Evolutionary conservation across 2,888 invertebrate species (phyloP).

Genomic region (Blastobasis adustella): DNA sequence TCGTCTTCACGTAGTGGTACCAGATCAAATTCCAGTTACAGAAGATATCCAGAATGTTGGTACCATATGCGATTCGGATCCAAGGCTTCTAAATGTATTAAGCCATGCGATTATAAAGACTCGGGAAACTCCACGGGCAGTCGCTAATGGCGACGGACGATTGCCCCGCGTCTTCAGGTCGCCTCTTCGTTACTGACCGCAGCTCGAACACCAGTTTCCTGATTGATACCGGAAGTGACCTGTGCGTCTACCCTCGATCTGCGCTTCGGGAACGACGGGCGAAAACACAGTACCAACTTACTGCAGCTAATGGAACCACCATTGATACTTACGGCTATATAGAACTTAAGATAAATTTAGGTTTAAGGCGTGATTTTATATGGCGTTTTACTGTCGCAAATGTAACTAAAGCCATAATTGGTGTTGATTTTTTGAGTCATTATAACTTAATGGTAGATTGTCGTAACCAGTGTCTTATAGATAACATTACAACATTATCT

Average conservation of each 20-base stretch:
- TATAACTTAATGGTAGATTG: slow-evolving; percentile 29
- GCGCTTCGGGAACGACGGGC: slow-evolving; percentile 11
- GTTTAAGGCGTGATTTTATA: slow-evolving; percentile 22
- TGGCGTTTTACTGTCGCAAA: slow-evolving; percentile 35
- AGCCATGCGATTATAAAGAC: slow-evolving; percentile 5
- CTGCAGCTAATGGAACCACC: slow-evolving; percentile 27
- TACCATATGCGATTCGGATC: slow-evolving; percentile 10
- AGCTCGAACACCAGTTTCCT: slow-evolving; percentile 14
- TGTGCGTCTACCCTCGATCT: slow-evolving; percentile 18
- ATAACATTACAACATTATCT: slow-evolving; percentile 10
- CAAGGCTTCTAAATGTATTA: slow-evolving; percentile 5
- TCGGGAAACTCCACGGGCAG: slow-evolving; percentile 15
- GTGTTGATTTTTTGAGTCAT: slow-evolving; percentile 28
- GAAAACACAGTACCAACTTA: slow-evolving; percentile 20
- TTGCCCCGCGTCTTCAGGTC: slow-evolving; percentile 14
- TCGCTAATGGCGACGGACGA: slow-evolving; percentile 23
- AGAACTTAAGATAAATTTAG: slow-evolving; percentile 20
- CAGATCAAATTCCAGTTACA: slow-evolving; percentile 8
- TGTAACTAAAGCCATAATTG: no score
- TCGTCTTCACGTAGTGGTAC: no score
- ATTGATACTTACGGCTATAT: slow-evolving; percentile 29
- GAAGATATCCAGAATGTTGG: slow-evolving; percentile 10
- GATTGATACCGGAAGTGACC: slow-evolving; percentile 7
- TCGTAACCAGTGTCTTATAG: slow-evolving; percentile 17
- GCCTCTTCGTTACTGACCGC: slow-evolving; percentile 18